Evolutionary conservation across 1,140 invertebrate genomes (phyloP).

Genomic region (Octopus bimaculoides): DNA sequence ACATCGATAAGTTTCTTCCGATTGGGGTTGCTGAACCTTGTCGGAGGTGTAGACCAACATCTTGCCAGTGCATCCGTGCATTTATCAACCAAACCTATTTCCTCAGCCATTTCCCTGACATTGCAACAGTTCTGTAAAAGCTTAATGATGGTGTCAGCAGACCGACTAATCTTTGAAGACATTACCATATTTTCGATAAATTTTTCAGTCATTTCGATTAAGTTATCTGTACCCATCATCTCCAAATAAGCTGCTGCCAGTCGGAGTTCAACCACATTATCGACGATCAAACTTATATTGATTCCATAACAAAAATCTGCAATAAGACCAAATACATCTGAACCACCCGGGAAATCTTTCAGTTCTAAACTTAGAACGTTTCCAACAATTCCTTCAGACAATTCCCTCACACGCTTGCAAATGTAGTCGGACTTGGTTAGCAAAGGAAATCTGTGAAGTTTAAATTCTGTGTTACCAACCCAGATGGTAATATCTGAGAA

Average conservation of each 20-base stretch:
- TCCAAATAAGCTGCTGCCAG: conserved; percentile 50
- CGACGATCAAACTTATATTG: conserved; percentile 42
- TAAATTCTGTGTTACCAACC: conserved; percentile 39
- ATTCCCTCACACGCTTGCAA: conserved; percentile 37
- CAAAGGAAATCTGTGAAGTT: conserved; percentile 53
- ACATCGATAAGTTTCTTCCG: conserved; percentile 26
- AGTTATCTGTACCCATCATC: conserved; percentile 48
- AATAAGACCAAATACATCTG: conserved; percentile 46
- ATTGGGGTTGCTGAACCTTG: conserved; percentile 36
- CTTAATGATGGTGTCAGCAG: conserved; percentile 33
- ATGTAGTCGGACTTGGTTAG: conserved; percentile 53
- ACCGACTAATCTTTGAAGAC: conserved; percentile 45
- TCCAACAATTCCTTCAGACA: neutral
- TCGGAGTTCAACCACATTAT: conserved; percentile 49
- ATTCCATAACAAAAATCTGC: conserved; percentile 56
- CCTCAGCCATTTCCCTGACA: conserved; percentile 42
- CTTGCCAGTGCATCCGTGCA: conserved; percentile 49
- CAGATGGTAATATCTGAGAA: conserved; percentile 50
- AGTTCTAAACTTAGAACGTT: conserved; percentile 33
- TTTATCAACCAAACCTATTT: conserved; percentile 35
- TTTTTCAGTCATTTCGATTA: conserved; percentile 49
- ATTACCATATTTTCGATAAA: conserved; percentile 48
- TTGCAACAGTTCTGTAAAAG: conserved; percentile 39
- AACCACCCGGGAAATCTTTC: conserved; percentile 49
- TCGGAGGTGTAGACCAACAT: conserved; percentile 44